Conservation (phyloP, 2,888 invertebrate species). For the Cataglyphis albicans region DNA sequence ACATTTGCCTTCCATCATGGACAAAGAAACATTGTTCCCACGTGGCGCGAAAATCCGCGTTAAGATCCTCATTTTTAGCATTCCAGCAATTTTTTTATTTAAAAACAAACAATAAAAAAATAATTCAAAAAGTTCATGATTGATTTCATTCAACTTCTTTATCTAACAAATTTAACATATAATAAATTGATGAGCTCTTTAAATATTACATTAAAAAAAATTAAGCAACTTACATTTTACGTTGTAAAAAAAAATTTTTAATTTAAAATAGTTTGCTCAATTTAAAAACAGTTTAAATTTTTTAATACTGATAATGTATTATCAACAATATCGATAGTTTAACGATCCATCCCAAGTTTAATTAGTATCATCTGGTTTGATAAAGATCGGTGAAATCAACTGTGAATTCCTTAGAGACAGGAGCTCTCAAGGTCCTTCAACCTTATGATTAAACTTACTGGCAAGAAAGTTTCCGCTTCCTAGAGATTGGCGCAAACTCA, state of each 20-base stretch:
- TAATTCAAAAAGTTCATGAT: neutral
- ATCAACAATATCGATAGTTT: neutral
- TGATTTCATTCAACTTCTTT: neutral
- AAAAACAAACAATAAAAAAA: neutral
- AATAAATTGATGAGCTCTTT: slow-evolving; percentile 1
- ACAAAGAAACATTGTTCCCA: slow-evolving; percentile 34
- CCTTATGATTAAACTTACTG: slow-evolving; percentile 85
- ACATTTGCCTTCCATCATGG: neutral
- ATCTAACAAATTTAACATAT: neutral
- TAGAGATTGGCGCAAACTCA: slow-evolving; percentile 77
- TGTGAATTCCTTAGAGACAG: neutral
- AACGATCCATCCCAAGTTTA: neutral
- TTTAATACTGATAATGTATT: neutral
- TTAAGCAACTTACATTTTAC: neutral
- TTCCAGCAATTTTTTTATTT: neutral
- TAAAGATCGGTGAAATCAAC: neutral
- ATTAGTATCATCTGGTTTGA: neutral
- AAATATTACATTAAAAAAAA: neutral
- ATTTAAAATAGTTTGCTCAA: neutral
- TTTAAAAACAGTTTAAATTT: neutral
- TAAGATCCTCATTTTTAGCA: slow-evolving; percentile 11
- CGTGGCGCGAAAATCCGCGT: neutral
- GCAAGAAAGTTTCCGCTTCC: slow-evolving; percentile 87
- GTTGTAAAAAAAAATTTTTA: neutral
- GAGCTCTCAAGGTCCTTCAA: neutral